A percentile compares a stretch with the other conserved stretches of the same genome.
phyloP scores from a whole-genome alignment of 2,888 invertebrate species.

The Fabriciana adippe region DNA sequence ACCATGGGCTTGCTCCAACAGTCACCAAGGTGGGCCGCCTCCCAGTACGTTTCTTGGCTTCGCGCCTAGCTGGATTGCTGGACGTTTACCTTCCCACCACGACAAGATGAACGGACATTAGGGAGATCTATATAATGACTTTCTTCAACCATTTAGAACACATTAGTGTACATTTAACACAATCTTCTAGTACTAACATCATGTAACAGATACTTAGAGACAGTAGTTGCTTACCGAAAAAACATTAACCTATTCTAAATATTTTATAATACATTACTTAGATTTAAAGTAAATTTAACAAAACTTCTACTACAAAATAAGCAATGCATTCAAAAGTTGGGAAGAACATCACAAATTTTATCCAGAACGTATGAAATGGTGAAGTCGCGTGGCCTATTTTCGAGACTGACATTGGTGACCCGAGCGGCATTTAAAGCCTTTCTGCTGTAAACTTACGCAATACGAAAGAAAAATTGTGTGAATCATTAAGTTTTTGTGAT shows the following conservation, averaged over 20 bases:
- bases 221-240: neutral
- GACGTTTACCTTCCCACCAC: too few relatives aligned
- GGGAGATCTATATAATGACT: neutral
- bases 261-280: neutral
- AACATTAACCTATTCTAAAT: neutral
- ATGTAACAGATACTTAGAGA: neutral
- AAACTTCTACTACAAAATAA: neutral
- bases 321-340: neutral
- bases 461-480: constrained; percentile 7
- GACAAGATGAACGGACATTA: too few relatives aligned
- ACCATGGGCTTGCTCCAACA: too few relatives aligned
- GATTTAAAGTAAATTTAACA: neutral
- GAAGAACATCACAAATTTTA: neutral
- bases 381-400: constrained; percentile 11
- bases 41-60: too few relatives aligned
- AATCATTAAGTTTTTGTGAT: neutral
- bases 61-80: too few relatives aligned
- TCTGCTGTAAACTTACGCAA: constrained; percentile 7
- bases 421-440: constrained; percentile 9
- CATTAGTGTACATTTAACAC: neutral
- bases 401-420: constrained; percentile 16
- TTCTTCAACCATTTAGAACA: constrained; percentile 2
- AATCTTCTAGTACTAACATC: neutral
- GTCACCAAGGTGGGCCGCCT: too few relatives aligned
- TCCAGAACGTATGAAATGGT: neutral